These are phyloP conservation scores for Cyclophora punctaria DNA, from an alignment of 2,888 invertebrate genomes.

Conservation along the genomic window DNA sequence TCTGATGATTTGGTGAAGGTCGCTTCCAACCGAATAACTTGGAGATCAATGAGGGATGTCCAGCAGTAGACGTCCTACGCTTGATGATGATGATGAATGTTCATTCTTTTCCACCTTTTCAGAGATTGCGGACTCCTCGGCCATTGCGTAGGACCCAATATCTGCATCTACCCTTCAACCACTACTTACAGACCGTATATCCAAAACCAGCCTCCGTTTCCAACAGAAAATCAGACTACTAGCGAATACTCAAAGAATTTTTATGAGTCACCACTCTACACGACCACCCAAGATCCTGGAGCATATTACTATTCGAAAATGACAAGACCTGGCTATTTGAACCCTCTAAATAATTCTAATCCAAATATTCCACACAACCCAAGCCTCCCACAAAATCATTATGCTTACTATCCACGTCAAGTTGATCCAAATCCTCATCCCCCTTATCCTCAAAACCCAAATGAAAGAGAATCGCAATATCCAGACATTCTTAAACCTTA, in stretches of 20 bases:
- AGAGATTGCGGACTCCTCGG: slow-evolving; percentile 67
- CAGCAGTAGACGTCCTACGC: not conserved
- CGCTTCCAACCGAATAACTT: too few relatives aligned
- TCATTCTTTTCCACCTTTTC: slow-evolving; percentile 6
- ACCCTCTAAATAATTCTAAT: too few relatives aligned
- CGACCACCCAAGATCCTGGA: slow-evolving; percentile 1
- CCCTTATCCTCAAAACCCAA: too few relatives aligned
- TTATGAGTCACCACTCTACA: slow-evolving; percentile 9
- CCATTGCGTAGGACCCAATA: slow-evolving; percentile 45
- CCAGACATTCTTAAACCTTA: too few relatives aligned
- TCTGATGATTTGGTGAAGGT: too few relatives aligned
- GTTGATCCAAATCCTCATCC: too few relatives aligned
- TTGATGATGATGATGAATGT: too few relatives aligned
- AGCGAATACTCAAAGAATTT: slow-evolving; percentile 1
- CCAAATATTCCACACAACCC: not conserved
- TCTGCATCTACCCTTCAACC: slow-evolving; percentile 43
- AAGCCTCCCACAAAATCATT: not conserved
- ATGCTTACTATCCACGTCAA: too few relatives aligned
- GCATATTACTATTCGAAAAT: too few relatives aligned
- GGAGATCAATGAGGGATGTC: too few relatives aligned
- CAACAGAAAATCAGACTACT: slow-evolving; percentile 3
- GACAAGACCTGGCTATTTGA: too few relatives aligned
- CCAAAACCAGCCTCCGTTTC: slow-evolving; percentile 1
- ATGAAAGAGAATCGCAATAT: too few relatives aligned
- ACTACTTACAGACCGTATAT: not conserved